Evolutionary conservation across 2,113 vertebrate genomes (phyloP).

Genomic region (Catharus fuscescens): DNA sequence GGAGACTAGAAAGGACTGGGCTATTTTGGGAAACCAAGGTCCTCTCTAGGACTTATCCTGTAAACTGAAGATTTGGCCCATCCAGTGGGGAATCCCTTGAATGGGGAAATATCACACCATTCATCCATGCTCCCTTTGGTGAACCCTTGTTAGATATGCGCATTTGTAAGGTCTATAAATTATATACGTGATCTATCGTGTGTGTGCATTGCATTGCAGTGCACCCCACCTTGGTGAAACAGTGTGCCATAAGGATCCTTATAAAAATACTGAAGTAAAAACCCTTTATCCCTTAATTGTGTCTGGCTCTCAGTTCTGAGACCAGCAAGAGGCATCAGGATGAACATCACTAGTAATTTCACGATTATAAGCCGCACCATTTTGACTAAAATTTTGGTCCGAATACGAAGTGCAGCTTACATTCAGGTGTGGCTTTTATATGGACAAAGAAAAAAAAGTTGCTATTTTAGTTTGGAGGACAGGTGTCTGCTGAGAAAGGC

Average conservation of each 20-base stretch:
- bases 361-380: no score
- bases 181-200: not conserved
- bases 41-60: no score
- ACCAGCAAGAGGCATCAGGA: no score
- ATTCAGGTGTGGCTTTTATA: no score
- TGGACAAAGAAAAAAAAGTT: no score
- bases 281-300: no score
- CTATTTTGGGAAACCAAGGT: no score
- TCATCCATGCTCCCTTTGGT: not conserved
- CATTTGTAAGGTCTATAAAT: not conserved
- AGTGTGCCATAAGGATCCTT: not conserved
- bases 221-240: not conserved
- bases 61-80: not conserved
- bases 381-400: no score
- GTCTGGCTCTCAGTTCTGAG: not conserved
- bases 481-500: no score
- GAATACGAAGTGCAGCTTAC: no score
- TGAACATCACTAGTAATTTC: not conserved
- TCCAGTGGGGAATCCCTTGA: not conserved
- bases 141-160: not conserved
- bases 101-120: not conserved
- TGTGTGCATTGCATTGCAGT: accelerated
- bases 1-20: not conserved
- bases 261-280: not conserved
- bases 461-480: no score